Evolutionary conservation across 2,113 vertebrate species (phyloP), one percentile per base, ranked within the genome.

Genomic region (Microcebus tavaratra): DNA sequence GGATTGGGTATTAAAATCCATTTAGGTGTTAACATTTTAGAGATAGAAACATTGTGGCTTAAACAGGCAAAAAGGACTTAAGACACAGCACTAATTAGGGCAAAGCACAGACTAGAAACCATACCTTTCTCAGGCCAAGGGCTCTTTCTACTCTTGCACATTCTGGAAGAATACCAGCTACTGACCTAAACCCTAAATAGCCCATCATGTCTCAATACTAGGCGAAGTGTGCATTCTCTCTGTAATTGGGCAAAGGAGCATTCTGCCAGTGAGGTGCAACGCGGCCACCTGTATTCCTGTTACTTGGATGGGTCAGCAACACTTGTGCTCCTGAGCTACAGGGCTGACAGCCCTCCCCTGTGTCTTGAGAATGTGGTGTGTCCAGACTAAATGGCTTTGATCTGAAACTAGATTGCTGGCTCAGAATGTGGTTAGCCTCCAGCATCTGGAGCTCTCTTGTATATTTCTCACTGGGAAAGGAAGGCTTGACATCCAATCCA

Each of bases 21-120:
- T 72, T 75, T 50, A 91, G 42, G 15, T 76, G 27, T 96, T 93
- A 80, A 76, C 23, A 42, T 86, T 89, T 93, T 86, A 92, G 92
- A 90, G 53, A 72, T 36, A 31, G 3, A 83, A 82, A 96, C 53
- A 21, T 1, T 88, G 81, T 96, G 65, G 83, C 63, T 80, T 45
- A 72, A 39, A 59, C 3, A 59, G 55, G 57, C 13, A 50, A 63
- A 85, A 90, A 73, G 29, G 59, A 73, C 65, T 94, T 78, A 83
- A 93, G 57, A 84, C 34, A 68, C 29, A 50, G 18, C 55, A 8
- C 82, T 92, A 68, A 88, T 87, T 88, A 78, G 42, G 73, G 27
- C n/a, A 92, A 68, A 95, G 17, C 36, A 42, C 42, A 79, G 45
- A 89, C 29, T 81, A 2, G 80, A 96, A 86, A 39, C 39, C 63